Evolutionary conservation across 2,888 invertebrate genomes (phyloP).

Genomic region (Formica aserva): DNA sequence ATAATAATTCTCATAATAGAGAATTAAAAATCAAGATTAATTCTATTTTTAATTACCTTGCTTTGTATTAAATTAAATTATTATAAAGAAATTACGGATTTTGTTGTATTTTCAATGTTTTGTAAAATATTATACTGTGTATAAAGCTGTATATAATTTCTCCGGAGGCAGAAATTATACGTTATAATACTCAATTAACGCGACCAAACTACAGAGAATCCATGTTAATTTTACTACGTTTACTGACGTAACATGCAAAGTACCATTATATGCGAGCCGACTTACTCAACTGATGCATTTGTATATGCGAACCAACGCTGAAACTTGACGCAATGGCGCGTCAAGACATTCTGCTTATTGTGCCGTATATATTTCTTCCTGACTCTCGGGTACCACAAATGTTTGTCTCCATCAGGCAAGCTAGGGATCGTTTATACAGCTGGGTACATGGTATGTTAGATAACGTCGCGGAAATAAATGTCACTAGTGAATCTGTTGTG

Average conservation of each 20-base stretch:
- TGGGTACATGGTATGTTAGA: conserved; percentile 45
- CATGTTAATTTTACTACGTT: conserved; percentile 5
- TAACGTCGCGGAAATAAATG: conserved; percentile 54
- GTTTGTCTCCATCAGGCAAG: conserved; percentile 55
- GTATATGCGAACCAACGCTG: conserved; percentile 21
- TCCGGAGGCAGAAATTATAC: not conserved
- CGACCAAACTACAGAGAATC: not conserved
- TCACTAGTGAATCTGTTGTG: conserved; percentile 44
- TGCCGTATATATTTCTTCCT: conserved; percentile 39
- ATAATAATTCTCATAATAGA: not conserved
- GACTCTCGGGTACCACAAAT: conserved; percentile 44
- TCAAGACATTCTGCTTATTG: conserved; percentile 52
- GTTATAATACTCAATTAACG: not conserved
- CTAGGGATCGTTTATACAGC: conserved; percentile 53
- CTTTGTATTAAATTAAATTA: not conserved
- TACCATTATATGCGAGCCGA: conserved; percentile 12
- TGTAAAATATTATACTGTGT: not conserved
- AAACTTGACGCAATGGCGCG: conserved; percentile 35
- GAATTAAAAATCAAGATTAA: not conserved
- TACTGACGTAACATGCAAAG: conserved; percentile 6
- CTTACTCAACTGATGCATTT: conserved; percentile 11
- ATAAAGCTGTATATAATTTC: not conserved
- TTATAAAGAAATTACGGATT: not conserved
- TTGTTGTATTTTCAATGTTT: not conserved
- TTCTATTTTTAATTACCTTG: not conserved